These are phyloP conservation scores for Merodon equestris DNA, from an alignment of 2,888 invertebrate genomes.

Conservation along the genomic window DNA sequence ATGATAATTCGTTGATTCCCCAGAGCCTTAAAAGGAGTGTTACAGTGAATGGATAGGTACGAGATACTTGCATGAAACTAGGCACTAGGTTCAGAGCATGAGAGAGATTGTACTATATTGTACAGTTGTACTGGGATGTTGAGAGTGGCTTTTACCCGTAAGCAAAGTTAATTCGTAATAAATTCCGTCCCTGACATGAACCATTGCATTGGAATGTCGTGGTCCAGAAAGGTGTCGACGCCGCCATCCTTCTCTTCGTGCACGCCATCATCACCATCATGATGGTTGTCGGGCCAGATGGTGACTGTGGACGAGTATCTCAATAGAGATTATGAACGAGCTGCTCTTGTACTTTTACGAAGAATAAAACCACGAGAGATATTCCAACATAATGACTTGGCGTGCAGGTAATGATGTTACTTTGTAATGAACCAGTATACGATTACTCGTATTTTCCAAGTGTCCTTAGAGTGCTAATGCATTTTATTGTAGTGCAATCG, in stretches of 20 bases:
- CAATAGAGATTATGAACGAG: conserved; percentile 24
- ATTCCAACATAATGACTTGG: conserved; percentile 24
- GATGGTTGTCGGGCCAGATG: conserved; percentile 34
- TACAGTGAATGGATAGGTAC: conserved; percentile 23
- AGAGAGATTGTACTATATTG: conserved; percentile 1
- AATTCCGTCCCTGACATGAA: conserved; percentile 49
- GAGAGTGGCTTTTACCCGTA: conserved; percentile 13
- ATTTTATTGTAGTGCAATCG: conserved; percentile 55
- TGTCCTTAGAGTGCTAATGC: conserved; percentile 53
- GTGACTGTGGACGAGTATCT: conserved; percentile 14
- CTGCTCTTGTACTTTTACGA: conserved; percentile 13
- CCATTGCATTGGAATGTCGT: conserved; percentile 8
- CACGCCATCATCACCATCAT: conserved; percentile 2
- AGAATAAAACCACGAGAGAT: conserved; percentile 29
- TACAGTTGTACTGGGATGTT: background rate
- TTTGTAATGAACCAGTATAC: conserved; percentile 50
- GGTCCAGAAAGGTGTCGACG: conserved; percentile 45
- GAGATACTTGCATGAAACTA: conserved; percentile 14
- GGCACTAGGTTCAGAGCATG: background rate
- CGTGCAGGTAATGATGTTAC: conserved; percentile 49
- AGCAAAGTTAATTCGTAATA: conserved; percentile 50
- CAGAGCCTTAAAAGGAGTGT: conserved; percentile 31
- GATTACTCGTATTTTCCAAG: conserved; percentile 18
- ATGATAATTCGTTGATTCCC: conserved; percentile 50
- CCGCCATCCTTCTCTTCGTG: no score